phyloP scores from a whole-genome alignment of 2,797 vertebrate species.

The Protosalanx chinensis region DNA sequence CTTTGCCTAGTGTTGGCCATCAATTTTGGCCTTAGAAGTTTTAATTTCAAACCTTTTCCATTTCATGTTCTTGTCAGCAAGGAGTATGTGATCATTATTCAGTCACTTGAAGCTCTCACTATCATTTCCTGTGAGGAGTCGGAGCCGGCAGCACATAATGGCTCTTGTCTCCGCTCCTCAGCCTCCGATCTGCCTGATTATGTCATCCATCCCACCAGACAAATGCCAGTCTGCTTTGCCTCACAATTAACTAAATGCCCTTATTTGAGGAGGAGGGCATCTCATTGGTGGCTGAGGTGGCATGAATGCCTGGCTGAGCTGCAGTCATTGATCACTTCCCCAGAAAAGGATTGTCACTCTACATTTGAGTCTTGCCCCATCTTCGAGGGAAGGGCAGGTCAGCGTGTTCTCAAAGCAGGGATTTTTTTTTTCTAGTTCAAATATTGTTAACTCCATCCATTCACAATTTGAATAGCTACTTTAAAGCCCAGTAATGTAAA shows the following conservation, averaged over 20 bases:
- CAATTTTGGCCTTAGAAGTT: slow-evolving; percentile 53
- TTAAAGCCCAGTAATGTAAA: slow-evolving; percentile 56
- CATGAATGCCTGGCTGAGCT: slow-evolving; percentile 37
- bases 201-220: slow-evolving; percentile 48
- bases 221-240: slow-evolving; percentile 52
- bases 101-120: slow-evolving; percentile 57
- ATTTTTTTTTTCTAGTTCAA: slow-evolving; percentile 36
- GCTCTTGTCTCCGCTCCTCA: slow-evolving; percentile 61
- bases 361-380: slow-evolving; percentile 47
- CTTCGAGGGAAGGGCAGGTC: slow-evolving; percentile 45
- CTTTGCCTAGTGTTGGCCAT: slow-evolving; percentile 37
- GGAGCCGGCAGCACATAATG: slow-evolving; percentile 59
- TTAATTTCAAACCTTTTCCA: slow-evolving; percentile 42
- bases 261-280: slow-evolving; percentile 54
- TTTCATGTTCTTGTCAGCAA: slow-evolving; percentile 34
- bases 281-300: slow-evolving; percentile 27
- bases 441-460: slow-evolving; percentile 47
- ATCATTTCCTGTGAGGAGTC: slow-evolving; percentile 68
- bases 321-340: slow-evolving; percentile 39
- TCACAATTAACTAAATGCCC: slow-evolving; percentile 64
- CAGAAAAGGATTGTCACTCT: slow-evolving; percentile 55
- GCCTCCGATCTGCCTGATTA: slow-evolving; percentile 64
- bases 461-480: slow-evolving; percentile 55
- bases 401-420: slow-evolving; percentile 47
- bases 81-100: slow-evolving; percentile 56